Conservation (phyloP, 1,140 invertebrate species). For the Centruroides vittatus region DNA sequence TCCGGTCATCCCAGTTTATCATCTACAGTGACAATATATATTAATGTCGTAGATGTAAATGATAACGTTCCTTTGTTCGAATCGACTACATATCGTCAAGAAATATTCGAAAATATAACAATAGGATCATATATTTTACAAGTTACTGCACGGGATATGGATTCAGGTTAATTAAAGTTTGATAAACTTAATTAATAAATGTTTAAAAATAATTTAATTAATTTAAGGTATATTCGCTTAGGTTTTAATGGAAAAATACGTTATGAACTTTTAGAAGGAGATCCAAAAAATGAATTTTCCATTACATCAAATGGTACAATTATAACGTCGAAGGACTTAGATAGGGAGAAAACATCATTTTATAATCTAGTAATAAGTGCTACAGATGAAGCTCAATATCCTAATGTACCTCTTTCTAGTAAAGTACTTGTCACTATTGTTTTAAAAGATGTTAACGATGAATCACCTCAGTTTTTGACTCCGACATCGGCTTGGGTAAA, state of each 20-base stretch:
- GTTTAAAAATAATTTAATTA: too few species aligned
- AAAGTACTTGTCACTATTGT: conserved; percentile 29
- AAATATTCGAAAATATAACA: conserved; percentile 70
- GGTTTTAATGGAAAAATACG: conserved; percentile 60
- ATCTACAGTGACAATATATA: conserved; percentile 54
- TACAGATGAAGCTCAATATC: conserved; percentile 52
- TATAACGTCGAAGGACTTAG: conserved; percentile 50
- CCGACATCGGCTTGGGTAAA: conserved; percentile 33
- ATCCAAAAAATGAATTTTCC: conserved; percentile 59
- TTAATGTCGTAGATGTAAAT: conserved; percentile 80
- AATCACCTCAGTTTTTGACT: conserved; percentile 65
- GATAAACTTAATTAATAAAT: too few species aligned
- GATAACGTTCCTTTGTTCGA: conserved; percentile 88
- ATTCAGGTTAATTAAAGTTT: too few species aligned
- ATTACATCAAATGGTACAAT: conserved; percentile 69
- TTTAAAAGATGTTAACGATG: conserved; percentile 70
- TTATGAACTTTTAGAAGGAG: conserved; percentile 61
- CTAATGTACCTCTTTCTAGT: conserved; percentile 55
- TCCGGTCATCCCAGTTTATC: conserved; percentile 67
- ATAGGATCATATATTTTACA: conserved; percentile 56
- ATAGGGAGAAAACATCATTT: conserved; percentile 56
- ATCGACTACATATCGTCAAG: conserved; percentile 68
- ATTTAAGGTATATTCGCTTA: conserved; percentile 24
- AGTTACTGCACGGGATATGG: conserved; percentile 62
- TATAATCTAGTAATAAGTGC: conserved; percentile 72